Percentiles rank a stretch among this genome's conserved stretches.
Conservation (phyloP, 2,797 vertebrate genomes). For the Oreochromis grahami region DNA sequence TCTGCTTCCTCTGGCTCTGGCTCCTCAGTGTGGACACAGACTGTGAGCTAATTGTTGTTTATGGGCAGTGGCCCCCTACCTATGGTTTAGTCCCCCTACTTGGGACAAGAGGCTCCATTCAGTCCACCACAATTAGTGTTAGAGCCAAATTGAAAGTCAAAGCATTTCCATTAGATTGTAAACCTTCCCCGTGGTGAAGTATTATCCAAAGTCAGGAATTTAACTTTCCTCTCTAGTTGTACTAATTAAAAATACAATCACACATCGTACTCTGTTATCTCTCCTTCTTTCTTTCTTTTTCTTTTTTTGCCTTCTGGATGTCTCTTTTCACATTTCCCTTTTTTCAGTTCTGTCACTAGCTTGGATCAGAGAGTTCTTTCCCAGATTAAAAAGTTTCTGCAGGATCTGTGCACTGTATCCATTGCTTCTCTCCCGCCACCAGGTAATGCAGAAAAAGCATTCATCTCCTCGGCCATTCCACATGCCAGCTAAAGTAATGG, state of each 20-base stretch:
- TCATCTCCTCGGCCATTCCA: constrained; percentile 68
- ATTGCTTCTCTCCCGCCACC: constrained; percentile 50
- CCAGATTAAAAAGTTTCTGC: constrained; percentile 59
- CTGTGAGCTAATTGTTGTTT: constrained; percentile 41
- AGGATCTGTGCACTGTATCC: constrained; percentile 48
- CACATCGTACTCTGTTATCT: constrained; percentile 4
- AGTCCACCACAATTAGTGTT: neutral
- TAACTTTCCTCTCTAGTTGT: constrained; percentile 16
- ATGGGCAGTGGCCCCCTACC: neutral
- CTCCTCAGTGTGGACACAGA: constrained; percentile 1
- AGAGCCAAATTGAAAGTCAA: constrained; percentile 32
- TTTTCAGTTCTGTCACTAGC: constrained; percentile 3
- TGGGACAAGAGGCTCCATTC: neutral
- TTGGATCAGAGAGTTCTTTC: constrained; percentile 45
- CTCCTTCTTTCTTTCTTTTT: neutral
- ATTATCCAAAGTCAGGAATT: constrained; percentile 32
- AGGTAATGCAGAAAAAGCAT: constrained; percentile 71
- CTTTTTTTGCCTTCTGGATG: neutral
- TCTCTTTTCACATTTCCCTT: constrained; percentile 1
- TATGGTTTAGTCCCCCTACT: neutral
- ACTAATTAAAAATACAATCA: constrained; percentile 46
- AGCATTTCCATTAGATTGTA: constrained; percentile 44
- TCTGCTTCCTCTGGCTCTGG: constrained; percentile 51
- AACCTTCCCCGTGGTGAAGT: constrained; percentile 6
- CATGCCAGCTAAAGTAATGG: constrained; percentile 67